Evolutionary conservation across 2,113 vertebrate genomes (phyloP).

Genomic region (Engraulis encrasicolus): DNA sequence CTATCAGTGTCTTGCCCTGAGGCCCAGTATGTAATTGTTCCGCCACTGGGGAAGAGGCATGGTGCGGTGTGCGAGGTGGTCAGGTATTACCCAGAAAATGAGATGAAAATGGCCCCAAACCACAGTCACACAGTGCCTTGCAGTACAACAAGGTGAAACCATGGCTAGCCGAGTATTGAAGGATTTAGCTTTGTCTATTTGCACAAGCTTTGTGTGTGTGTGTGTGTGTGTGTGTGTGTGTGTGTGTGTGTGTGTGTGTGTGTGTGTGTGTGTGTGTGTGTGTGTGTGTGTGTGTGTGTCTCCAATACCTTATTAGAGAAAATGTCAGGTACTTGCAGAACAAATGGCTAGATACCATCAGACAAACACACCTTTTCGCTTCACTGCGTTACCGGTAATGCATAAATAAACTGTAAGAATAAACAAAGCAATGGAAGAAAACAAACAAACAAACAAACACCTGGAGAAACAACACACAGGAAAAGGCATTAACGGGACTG

Average conservation of each 20-base stretch:
- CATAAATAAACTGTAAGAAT: conserved; percentile 1
- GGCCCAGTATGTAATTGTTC: too few relatives aligned
- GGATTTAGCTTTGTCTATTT: conserved; percentile 27
- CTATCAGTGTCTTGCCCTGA: too few relatives aligned
- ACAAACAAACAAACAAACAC: not conserved
- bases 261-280: conserved; percentile 18
- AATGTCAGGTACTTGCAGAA: not conserved
- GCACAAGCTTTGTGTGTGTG: conserved; percentile 10
- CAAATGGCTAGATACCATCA: conserved; percentile 1
- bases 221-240: conserved; percentile 20
- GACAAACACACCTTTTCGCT: not conserved
- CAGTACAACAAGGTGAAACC: conserved; percentile 51
- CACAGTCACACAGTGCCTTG: conserved; percentile 55
- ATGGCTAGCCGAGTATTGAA: conserved; percentile 20
- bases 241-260: conserved; percentile 10
- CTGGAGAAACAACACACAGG: not conserved
- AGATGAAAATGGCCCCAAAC: conserved; percentile 64
- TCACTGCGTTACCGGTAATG: not conserved
- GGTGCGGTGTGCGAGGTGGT: conserved; percentile 43
- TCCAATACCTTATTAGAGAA: not conserved
- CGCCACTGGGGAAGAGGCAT: not conserved
- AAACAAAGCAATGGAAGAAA: not conserved
- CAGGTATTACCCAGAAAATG: conserved; percentile 73
- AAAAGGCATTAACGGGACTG: conserved; percentile 10
- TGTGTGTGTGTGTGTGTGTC: not conserved